phyloP scores from a whole-genome alignment of 2,888 invertebrate species.

The Luperina testacea region DNA sequence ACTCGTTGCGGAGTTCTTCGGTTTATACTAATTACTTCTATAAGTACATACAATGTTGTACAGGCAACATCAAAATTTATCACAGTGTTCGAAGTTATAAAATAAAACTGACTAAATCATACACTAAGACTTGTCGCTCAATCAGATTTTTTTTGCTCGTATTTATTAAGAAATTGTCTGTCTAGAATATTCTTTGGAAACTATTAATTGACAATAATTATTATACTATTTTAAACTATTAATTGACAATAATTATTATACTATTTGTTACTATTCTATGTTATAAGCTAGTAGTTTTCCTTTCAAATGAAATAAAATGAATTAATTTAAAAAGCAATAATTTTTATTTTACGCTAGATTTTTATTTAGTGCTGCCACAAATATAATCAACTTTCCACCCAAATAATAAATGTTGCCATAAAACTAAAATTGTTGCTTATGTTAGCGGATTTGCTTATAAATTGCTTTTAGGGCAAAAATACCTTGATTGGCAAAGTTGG shows the following conservation, averaged over 20 bases:
- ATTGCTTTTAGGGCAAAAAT: no score
- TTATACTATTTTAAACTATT: not conserved
- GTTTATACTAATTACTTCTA: conserved; percentile 35
- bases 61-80: not conserved
- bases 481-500: no score
- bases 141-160: not conserved
- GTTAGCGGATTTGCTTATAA: no score
- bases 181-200: not conserved
- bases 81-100: not conserved
- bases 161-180: no score
- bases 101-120: not conserved
- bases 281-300: not conserved
- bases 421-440: no score
- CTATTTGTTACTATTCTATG: not conserved
- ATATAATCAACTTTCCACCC: no score
- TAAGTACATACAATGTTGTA: conserved; percentile 1
- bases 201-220: not conserved
- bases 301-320: not conserved
- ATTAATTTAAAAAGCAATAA: not conserved
- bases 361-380: no score
- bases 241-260: not conserved
- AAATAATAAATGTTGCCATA: no score
- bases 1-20: conserved; percentile 12
- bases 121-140: not conserved
- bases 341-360: no score